These are phyloP conservation scores for Cyrtodaria siliqua DNA, from an alignment of 2,888 invertebrate genomes.

Conservation along the genomic window DNA sequence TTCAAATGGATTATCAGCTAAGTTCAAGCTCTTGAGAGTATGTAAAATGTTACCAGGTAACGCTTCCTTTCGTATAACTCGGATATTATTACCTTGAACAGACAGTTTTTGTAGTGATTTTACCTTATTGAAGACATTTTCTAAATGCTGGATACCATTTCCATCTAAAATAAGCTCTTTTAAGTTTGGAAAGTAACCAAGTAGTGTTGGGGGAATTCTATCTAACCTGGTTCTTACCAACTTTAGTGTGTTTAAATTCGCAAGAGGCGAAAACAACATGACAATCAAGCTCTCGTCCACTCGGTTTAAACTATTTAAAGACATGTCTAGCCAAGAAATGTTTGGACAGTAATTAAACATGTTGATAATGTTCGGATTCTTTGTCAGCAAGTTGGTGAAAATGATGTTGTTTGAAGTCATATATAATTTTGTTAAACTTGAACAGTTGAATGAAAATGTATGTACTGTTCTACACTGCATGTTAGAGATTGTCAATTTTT, in stretches of 20 bases:
- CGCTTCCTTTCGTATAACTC: background rate
- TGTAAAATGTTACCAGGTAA: slow-evolving; percentile 8
- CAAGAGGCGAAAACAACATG: background rate
- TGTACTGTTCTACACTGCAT: background rate
- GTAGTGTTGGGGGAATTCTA: background rate
- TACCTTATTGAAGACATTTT: background rate
- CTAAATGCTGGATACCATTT: background rate
- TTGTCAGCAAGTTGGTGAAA: background rate
- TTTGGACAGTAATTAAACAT: background rate
- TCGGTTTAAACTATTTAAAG: background rate
- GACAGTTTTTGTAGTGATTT: background rate
- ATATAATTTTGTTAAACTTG: background rate
- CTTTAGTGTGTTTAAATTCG: background rate
- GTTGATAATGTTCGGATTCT: background rate
- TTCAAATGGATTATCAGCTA: slow-evolving; percentile 21
- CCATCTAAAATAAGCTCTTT: background rate
- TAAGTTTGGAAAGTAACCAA: background rate
- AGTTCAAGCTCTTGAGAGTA: slow-evolving; percentile 1
- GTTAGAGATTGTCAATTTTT: background rate
- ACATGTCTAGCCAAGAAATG: background rate
- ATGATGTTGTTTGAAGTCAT: background rate
- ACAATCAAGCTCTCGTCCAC: background rate
- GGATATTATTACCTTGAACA: slow-evolving; percentile 5
- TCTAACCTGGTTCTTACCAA: background rate
- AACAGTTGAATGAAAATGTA: background rate